Conservation (phyloP, 2,113 vertebrate genomes). For the Gracilinanus agilis region DNA sequence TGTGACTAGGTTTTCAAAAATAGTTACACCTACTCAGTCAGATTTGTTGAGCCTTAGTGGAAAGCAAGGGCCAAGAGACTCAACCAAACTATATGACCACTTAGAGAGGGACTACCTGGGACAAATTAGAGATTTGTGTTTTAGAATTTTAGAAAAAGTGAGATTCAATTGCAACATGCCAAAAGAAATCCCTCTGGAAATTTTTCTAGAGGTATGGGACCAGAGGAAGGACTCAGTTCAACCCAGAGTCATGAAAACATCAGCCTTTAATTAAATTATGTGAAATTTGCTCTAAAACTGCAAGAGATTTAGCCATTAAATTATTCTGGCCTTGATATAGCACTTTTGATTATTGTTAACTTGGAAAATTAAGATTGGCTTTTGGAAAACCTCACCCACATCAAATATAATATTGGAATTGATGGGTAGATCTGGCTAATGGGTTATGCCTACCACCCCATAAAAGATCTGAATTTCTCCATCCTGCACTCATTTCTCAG, state of each 20-base stretch:
- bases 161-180: background rate
- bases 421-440: background rate
- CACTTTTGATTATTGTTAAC: background rate
- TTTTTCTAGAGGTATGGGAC: background rate
- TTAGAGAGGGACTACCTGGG: background rate
- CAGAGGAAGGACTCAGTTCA: background rate
- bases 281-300: background rate
- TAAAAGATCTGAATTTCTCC: background rate
- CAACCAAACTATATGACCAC: background rate
- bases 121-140: background rate
- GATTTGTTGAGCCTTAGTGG: background rate
- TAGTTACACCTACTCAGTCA: background rate
- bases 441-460: background rate
- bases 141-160: background rate
- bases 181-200: background rate
- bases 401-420: background rate
- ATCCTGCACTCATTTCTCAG: background rate
- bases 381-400: background rate
- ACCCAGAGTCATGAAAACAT: background rate
- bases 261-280: background rate
- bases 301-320: background rate
- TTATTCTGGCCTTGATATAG: background rate
- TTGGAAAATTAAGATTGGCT: background rate
- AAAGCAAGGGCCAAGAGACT: background rate
- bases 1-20: background rate